Conservation (phyloP, 2,113 vertebrate species). For the Megaceryle torquata region DNA sequence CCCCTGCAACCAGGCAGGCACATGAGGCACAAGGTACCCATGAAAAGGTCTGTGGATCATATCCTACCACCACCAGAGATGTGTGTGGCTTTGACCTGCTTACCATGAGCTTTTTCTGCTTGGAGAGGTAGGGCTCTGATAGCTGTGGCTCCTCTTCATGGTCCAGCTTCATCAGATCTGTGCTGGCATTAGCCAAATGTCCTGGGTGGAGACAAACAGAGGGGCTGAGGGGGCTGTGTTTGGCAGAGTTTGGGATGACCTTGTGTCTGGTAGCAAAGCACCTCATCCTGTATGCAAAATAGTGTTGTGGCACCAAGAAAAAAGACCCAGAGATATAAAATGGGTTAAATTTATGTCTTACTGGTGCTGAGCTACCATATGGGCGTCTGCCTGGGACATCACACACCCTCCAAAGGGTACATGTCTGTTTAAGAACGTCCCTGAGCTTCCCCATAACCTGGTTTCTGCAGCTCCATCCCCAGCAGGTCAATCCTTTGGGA, state of each 20-base stretch:
- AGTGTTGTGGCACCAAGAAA: not conserved
- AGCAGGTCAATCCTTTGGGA: not conserved
- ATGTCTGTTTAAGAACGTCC: not conserved
- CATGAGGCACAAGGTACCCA: not conserved
- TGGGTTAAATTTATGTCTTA: not conserved
- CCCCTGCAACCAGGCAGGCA: not conserved
- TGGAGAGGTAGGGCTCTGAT: slow-evolving; percentile 97
- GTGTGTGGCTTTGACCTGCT: not conserved
- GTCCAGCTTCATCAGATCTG: slow-evolving; percentile 95
- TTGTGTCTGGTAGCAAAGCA: not conserved
- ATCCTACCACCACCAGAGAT: not conserved
- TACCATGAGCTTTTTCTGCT: slow-evolving; percentile 99
- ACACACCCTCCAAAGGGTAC: fast-evolving
- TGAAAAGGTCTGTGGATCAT: not conserved
- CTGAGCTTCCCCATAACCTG: not conserved
- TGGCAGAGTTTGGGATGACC: not conserved
- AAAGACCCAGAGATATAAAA: not conserved
- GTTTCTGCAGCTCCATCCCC: not conserved
- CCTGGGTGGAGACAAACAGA: slow-evolving; percentile 73
- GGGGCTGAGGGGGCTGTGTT: not conserved
- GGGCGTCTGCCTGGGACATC: not conserved
- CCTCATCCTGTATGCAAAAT: not conserved
- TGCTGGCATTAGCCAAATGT: slow-evolving; percentile 91
- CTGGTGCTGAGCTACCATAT: not conserved
- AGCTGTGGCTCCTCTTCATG: slow-evolving; percentile 93